Evolutionary conservation across 1,140 invertebrate species (phyloP), one percentile per base, ranked within the genome.

Genomic region (Bombyx mori): DNA sequence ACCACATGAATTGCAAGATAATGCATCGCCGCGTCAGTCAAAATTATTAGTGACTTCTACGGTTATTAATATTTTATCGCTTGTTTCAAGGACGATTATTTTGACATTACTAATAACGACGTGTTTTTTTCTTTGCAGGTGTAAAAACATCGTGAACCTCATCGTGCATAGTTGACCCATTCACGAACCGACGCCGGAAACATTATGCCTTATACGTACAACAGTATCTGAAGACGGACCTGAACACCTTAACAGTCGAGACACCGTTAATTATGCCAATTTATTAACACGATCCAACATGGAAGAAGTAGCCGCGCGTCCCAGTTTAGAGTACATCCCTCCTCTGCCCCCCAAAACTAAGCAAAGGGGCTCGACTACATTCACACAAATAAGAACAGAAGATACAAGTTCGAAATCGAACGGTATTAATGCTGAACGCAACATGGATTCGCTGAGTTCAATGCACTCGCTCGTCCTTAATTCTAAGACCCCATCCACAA

Each of bases 401-500:
- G 78, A 79, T 61, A 52, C 63, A 47, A 66, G 68, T 62, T 64
- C 75, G 9, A 75, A 69, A 60, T 58, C 74, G 67, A 83, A 84
- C 67, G 81, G 75, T 68, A 78, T 71, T 56, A 63, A 48, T 10
- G 48, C 54, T 42, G 46, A 56, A 62, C 52, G 58, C 60, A 52
- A 66, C 61, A 75, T 83, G 68, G 79, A 85, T 62, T 81, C 79
- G 63, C 71, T 82, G 68, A 83, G 84, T 85, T 87, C 84, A 82
- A 85, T 86, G 84, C 82, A 85, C 84, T 85, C 84, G 54, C 79
- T 85, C 78, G 82, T 86, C 82, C 84, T 85, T 86, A 84, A 87
- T 87, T 79, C 84, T 71, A 87, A 83, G 72, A 67, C 70, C 63
- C 73, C 81, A 78, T 74, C 79, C 67, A 73, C 90, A 91, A 91